Conservation (phyloP, 2,888 invertebrate genomes). For the Drosophila gaucha region DNA sequence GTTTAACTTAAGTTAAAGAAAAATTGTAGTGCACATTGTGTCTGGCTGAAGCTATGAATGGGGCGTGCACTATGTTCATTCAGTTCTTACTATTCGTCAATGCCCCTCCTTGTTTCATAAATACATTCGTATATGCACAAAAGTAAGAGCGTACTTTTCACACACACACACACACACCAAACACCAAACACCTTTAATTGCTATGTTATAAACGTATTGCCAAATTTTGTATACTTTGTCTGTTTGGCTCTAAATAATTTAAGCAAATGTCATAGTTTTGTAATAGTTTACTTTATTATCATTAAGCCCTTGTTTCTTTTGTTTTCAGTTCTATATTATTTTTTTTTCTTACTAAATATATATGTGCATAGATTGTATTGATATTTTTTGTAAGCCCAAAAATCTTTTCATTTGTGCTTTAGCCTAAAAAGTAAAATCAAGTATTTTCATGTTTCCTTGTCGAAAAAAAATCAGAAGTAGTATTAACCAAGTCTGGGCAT, state of each 20-base stretch:
- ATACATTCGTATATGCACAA: constrained; percentile 34
- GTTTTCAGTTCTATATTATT: constrained; percentile 13
- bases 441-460: constrained; percentile 22
- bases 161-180: constrained; percentile 16
- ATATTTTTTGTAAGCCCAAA: constrained; percentile 62
- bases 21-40: constrained; percentile 2
- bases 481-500: constrained; percentile 36
- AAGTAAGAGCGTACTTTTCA: constrained; percentile 23
- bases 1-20: constrained; percentile 6
- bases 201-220: constrained; percentile 41
- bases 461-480: constrained; percentile 12
- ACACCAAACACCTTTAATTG: constrained; percentile 27
- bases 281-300: constrained; percentile 39
- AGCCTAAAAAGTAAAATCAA: constrained; percentile 5
- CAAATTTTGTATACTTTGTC: constrained; percentile 34
- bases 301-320: constrained; percentile 18
- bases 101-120: constrained; percentile 10
- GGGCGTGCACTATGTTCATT: constrained; percentile 17
- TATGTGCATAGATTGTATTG: constrained; percentile 43
- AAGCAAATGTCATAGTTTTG: constrained; percentile 44
- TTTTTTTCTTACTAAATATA: constrained; percentile 44
- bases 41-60: constrained; percentile 2
- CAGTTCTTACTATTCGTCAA: constrained; percentile 14
- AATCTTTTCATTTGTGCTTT: constrained; percentile 45
- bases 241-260: constrained; percentile 32